These are phyloP conservation scores for Nesospiza acunhae DNA, from an alignment of 2,113 vertebrate species.

Conservation along the genomic window DNA sequence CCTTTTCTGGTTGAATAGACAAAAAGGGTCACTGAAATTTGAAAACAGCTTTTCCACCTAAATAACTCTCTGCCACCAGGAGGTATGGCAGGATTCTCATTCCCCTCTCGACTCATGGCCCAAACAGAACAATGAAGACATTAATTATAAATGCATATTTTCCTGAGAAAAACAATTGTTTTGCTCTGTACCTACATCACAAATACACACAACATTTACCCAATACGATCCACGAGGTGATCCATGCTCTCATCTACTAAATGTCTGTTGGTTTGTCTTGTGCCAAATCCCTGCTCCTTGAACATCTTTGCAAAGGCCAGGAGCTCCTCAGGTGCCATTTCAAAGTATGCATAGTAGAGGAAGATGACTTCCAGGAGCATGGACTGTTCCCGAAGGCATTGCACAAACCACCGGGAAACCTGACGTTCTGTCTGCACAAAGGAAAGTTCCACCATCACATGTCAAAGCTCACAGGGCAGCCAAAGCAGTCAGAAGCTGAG, in stretches of 20 bases:
- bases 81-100: neutral
- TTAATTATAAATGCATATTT: neutral
- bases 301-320: slow-evolving; percentile 89
- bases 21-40: neutral
- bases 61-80: neutral
- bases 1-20: neutral
- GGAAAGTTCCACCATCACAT: neutral
- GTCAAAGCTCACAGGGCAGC: neutral
- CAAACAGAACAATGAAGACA: neutral
- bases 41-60: neutral
- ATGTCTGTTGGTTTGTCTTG: slow-evolving; percentile 92
- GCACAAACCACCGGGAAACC: slow-evolving; percentile 93
- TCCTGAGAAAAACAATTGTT: neutral
- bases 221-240: slow-evolving; percentile 88
- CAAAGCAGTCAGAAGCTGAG: neutral
- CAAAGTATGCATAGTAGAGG: slow-evolving; percentile 95
- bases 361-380: slow-evolving; percentile 96
- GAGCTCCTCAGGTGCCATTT: slow-evolving; percentile 88
- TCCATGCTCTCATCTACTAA: slow-evolving; percentile 95
- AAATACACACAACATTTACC: slow-evolving; percentile 69
- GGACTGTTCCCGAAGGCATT: slow-evolving; percentile 93
- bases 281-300: slow-evolving; percentile 94
- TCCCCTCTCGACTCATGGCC: rapidly evolving
- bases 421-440: slow-evolving; percentile 88
- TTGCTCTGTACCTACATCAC: neutral